A percentile compares a stretch with the other conserved stretches of the same genome.
Evolutionary conservation across 2,888 invertebrate species (phyloP).

Genomic region (Harpalus rufipes): DNA sequence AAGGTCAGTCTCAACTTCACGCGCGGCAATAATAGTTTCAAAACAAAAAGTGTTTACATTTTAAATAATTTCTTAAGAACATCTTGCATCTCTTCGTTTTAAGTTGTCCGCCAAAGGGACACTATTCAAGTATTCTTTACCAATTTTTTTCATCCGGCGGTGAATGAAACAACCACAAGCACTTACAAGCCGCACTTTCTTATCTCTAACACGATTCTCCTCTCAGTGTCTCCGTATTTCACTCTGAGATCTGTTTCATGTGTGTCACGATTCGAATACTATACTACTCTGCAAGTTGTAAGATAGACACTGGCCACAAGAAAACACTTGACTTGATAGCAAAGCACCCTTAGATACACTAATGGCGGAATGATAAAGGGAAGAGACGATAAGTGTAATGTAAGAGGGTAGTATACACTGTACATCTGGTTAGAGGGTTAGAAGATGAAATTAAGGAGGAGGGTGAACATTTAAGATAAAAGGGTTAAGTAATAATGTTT

Average conservation of each 20-base stretch:
- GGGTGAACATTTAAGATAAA: not conserved
- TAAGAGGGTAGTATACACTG: not conserved
- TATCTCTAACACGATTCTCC: slow-evolving; percentile 27
- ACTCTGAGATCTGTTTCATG: slow-evolving; percentile 5
- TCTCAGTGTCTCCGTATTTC: not conserved
- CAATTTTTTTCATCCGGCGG: not conserved
- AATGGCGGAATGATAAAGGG: too few species aligned
- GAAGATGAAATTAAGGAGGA: not conserved
- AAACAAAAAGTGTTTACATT: too few species aligned
- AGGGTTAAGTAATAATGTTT: not conserved
- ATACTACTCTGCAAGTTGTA: not conserved
- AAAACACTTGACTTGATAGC: slow-evolving; percentile 25
- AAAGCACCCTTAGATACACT: not conserved
- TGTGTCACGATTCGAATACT: slow-evolving; percentile 2
- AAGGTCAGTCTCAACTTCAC: too few species aligned
- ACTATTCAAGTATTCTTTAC: not conserved
- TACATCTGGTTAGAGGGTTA: not conserved
- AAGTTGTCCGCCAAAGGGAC: not conserved
- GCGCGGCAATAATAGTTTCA: too few species aligned
- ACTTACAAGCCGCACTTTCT: slow-evolving; percentile 13
- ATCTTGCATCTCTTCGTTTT: not conserved
- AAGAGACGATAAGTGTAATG: not conserved
- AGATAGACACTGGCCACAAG: slow-evolving; percentile 1
- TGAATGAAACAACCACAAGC: not conserved
- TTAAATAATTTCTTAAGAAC: not conserved